Evolutionary conservation across 2,797 vertebrate genomes (phyloP).

Genomic region (Squalus acanthias): DNA sequence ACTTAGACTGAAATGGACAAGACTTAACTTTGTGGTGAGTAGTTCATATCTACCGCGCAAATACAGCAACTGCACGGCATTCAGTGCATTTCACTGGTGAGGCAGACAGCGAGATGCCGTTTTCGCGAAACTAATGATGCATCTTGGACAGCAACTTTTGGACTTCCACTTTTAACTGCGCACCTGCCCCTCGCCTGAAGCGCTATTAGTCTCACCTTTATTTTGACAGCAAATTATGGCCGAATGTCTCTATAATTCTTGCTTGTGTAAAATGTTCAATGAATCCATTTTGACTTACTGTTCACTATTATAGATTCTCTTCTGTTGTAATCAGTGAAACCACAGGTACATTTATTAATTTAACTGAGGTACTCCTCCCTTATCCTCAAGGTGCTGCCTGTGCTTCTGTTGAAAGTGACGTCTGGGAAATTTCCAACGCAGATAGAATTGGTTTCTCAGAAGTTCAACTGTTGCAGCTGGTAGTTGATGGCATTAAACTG

Average conservation of each 20-base stretch:
- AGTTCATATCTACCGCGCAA: neutral
- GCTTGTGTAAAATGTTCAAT: neutral
- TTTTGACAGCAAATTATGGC: neutral
- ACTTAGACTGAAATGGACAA: neutral
- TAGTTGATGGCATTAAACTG: constrained; percentile 62
- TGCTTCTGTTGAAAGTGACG: constrained; percentile 9
- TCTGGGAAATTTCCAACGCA: constrained; percentile 51
- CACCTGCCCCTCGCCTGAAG: neutral
- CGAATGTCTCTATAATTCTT: neutral
- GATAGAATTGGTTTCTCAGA: constrained; percentile 56
- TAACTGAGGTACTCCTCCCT: neutral
- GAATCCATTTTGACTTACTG: neutral
- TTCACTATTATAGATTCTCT: neutral
- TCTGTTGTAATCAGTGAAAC: neutral
- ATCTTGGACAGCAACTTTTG: neutral
- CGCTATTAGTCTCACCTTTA: neutral
- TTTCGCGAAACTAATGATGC: neutral
- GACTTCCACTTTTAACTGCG: neutral
- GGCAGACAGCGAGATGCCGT: neutral
- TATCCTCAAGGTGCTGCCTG: neutral
- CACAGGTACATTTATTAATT: neutral
- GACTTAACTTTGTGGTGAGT: neutral
- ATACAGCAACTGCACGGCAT: neutral
- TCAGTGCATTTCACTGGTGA: neutral
- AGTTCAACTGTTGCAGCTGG: constrained; percentile 56